A percentile compares a stretch with the other conserved stretches of the same genome.
Evolutionary conservation across 2,888 invertebrate species (phyloP).

Genomic region (Sminthurinus aureus): DNA sequence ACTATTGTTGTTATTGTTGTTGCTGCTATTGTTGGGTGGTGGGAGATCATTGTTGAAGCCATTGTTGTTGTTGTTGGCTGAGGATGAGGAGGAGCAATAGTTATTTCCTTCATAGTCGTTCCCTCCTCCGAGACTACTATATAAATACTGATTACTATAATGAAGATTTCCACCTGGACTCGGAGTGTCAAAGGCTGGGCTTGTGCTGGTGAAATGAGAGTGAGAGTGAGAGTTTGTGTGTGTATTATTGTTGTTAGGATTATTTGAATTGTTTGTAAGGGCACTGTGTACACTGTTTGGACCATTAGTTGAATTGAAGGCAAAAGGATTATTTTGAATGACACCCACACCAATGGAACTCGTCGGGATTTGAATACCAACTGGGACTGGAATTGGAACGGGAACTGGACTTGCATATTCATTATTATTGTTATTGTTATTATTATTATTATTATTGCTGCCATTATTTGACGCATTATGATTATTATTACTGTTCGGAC

Average conservation of each 20-base stretch:
- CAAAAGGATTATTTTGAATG: constrained; percentile 58
- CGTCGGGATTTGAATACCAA: constrained; percentile 27
- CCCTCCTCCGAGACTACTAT: background rate
- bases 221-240: background rate
- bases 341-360: constrained; percentile 52
- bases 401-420: constrained; percentile 25
- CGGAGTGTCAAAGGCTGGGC: background rate
- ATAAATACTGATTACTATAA: background rate
- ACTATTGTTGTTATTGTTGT: background rate
- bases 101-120: background rate
- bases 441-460: background rate
- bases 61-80: background rate
- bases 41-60: background rate
- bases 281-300: background rate
- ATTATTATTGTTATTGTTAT: constrained; percentile 20
- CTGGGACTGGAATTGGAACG: background rate
- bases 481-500: background rate
- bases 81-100: background rate
- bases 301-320: constrained; percentile 14
- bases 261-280: background rate
- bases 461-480: background rate
- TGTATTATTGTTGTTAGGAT: background rate
- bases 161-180: background rate
- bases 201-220: background rate
- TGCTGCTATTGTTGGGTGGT: background rate